These are phyloP conservation scores for Eilema caniola DNA, from an alignment of 2,888 invertebrate genomes.

Conservation along the genomic window DNA sequence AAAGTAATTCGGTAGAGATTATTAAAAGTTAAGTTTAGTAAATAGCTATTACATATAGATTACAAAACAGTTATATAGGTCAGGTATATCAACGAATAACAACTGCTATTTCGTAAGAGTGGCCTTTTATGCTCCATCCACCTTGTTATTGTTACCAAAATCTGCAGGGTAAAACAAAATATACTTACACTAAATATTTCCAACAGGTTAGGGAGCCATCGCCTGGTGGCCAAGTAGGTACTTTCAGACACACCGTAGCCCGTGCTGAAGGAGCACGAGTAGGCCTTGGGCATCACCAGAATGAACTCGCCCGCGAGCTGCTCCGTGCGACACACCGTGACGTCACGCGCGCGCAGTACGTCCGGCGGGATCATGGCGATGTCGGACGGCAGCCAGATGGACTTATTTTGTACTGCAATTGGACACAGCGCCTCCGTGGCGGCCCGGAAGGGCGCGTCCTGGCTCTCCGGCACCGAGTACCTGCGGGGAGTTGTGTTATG, in stretches of 20 bases:
- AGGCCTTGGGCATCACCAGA: conserved; percentile 94
- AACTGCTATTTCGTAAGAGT: too few species aligned
- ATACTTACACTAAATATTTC: conserved; percentile 89
- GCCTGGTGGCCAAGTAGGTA: conserved; percentile 94
- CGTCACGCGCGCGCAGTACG: conserved; percentile 91
- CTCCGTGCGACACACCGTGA: conserved; percentile 92
- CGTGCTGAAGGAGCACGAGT: conserved; percentile 95
- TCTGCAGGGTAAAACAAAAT: background rate
- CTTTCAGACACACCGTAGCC: conserved; percentile 97
- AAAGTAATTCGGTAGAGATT: too few species aligned
- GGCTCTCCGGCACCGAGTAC: conserved; percentile 93
- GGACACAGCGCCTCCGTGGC: conserved; percentile 93
- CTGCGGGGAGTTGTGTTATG: conserved; percentile 59
- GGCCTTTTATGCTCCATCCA: too few species aligned
- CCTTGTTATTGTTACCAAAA: too few species aligned
- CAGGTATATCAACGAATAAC: too few species aligned
- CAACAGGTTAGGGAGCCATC: conserved; percentile 92
- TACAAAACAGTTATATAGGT: too few species aligned
- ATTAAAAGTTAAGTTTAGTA: too few species aligned
- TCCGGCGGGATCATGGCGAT: conserved; percentile 97
- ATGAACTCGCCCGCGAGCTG: conserved; percentile 96
- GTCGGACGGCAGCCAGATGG: conserved; percentile 96
- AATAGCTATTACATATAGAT: too few species aligned
- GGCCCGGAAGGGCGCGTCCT: conserved; percentile 91
- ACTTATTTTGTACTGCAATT: conserved; percentile 93